Evolutionary conservation across 2,113 vertebrate genomes (phyloP), one percentile per base, ranked within the genome.

Genomic region (Sylvilagus bachmani): DNA sequence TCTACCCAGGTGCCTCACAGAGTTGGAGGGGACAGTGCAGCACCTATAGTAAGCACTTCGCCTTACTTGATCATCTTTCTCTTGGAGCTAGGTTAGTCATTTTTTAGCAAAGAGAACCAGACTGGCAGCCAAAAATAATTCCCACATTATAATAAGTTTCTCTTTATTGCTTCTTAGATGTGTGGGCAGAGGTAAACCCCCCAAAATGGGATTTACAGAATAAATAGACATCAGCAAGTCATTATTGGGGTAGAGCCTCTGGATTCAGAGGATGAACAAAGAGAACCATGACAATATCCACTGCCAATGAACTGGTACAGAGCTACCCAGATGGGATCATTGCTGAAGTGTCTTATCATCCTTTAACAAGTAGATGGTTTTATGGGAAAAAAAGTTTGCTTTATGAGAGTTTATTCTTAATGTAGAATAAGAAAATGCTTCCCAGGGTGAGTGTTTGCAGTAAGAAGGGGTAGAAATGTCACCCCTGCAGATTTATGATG

Each of bases 21-120:
- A n/a, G 27, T 12, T 49, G 71, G 27, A 71, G 44, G 19, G 61
- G 12, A 5, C 3, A 27, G 21, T 6, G 6, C 4, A 8, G 9
- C 4, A 1, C 1, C 8, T 29, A 11, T 25, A 74, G 38, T 51
- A 58, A 78, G 22, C 33, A 10, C n/a, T 66, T 58, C 61, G 10
- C 67, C 70, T 74, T 11, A 58, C 29, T 61, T 75, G 11, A 69
- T 82, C 58, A 61, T 36, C 36, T 73, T 94, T 82, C n/a, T 27
- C 29, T 58, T 86, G 73, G 44, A 62, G 61, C 71, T 62, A 89
- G 21, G 38, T 62, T 53, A 58, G 7, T 44, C 6, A 21, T 84
- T 94, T 80, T 94, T 66, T 81, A 71, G 64, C 10, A 44, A 49
- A 38, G n/a, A 12, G 58, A 92, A 83, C 92, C 51, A 61, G 61